Conservation (phyloP, 30 jellyfish, hydroid and myxozoan genomes). For the Sanderia malayensis region DNA sequence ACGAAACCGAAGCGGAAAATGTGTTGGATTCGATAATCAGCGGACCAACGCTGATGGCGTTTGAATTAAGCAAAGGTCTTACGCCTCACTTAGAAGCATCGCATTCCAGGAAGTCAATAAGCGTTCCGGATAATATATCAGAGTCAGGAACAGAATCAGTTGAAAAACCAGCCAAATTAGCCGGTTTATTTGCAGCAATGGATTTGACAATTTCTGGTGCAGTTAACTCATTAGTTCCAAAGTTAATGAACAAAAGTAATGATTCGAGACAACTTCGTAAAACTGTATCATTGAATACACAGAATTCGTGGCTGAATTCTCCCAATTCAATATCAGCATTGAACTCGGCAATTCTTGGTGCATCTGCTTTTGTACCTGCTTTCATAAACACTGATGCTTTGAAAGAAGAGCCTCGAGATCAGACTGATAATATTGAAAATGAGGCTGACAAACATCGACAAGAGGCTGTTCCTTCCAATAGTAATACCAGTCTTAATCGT, state of each 20-base stretch:
- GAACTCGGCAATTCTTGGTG: slow-evolving; percentile 41
- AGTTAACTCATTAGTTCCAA: slow-evolving; percentile 62
- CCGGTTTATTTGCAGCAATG: slow-evolving; percentile 82
- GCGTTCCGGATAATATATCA: not conserved
- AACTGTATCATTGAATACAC: slow-evolving; percentile 33
- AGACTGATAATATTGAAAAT: not conserved
- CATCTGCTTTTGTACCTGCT: slow-evolving; percentile 49
- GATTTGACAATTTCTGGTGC: slow-evolving; percentile 76
- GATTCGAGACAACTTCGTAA: not conserved
- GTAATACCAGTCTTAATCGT: not conserved
- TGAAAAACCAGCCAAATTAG: slow-evolving; percentile 51
- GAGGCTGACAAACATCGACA: not conserved
- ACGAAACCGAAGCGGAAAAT: slow-evolving; percentile 6
- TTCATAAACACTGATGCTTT: not conserved
- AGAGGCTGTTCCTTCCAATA: not conserved
- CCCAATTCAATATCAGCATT: slow-evolving; percentile 39
- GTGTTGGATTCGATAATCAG: slow-evolving; percentile 31
- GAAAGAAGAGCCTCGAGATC: not conserved
- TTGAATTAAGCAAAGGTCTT: slow-evolving; percentile 33
- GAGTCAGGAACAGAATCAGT: not conserved
- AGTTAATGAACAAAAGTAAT: slow-evolving; percentile 37
- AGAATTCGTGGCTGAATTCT: slow-evolving; percentile 18
- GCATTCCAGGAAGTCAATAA: not conserved
- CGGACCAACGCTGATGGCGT: slow-evolving; percentile 53
- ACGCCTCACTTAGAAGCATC: slow-evolving; percentile 46